Evolutionary conservation across 2,113 vertebrate species (phyloP), one percentile per base, ranked within the genome.

Genomic region (Bucco capensis): DNA sequence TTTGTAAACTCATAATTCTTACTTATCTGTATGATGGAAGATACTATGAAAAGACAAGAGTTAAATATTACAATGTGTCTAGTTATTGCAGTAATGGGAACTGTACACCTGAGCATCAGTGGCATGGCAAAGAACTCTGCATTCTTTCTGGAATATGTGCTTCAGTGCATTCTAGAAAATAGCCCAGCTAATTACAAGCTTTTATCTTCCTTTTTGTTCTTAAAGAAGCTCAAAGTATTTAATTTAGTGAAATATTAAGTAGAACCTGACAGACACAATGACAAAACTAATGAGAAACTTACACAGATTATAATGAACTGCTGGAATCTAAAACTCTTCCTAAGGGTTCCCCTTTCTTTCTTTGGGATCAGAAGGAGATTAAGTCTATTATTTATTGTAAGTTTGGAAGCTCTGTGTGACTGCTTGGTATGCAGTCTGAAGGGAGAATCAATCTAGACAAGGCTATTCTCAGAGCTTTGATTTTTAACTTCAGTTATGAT

Each of bases 401-500:
- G 27, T 90, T 74, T 71, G 28, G 60, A 90, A 92, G 56, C 8
- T 81, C 44, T 40, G 5, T 46, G 35, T 73, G 49, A 66, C 73
- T 93, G 57, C 82, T 93, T 93, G 83, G 58, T 22, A 93, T 56
- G 50, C 80, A 86, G 30, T 72, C 78, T 84, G 60, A 87, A 76
- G 8, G 33, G 6, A 72, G 23, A 88, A 81, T 88, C 89, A 91
- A 80, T 87, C 61, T 47, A 92, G 72, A 71, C 66, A 69, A 75
- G 35, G 42, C 72, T 91, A 19, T 83, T 93, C 58, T 70, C 62
- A 76, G 31, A 87, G 61, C 89, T 76, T 82, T 90, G 73, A 86
- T 86, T 93, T 91, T 95, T 79, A 89, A 90, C 60, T 93, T 82
- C 38, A 49, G 19, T 81, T 93, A n/a, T 61, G 89, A 88, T 88